These are phyloP conservation scores for Leptinotarsa haldemani DNA, from an alignment of 2,888 invertebrate species.

Conservation along the genomic window DNA sequence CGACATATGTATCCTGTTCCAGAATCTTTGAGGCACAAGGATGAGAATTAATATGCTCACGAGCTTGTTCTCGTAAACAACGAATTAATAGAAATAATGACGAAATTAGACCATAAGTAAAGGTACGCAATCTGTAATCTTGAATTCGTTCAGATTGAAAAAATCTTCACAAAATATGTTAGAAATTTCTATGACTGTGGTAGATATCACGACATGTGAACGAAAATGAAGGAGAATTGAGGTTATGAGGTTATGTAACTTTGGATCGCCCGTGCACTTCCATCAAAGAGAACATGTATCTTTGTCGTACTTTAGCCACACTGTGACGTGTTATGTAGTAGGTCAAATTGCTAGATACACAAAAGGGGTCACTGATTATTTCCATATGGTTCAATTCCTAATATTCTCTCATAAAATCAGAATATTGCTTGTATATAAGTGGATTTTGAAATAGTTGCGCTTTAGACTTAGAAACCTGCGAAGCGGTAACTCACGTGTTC, in stretches of 20 bases:
- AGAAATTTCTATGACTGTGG: slow-evolving; percentile 33
- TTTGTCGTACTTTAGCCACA: slow-evolving; percentile 46
- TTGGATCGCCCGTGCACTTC: slow-evolving; percentile 35
- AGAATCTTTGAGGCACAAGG: background rate
- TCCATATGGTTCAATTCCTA: slow-evolving; percentile 31
- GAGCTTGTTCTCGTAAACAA: slow-evolving; percentile 22
- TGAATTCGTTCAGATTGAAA: slow-evolving; percentile 25
- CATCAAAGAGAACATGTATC: slow-evolving; percentile 47
- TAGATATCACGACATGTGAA: slow-evolving; percentile 23
- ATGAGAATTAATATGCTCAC: slow-evolving; percentile 2
- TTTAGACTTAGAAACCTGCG: background rate
- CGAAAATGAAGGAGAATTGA: slow-evolving; percentile 26
- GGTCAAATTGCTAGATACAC: background rate
- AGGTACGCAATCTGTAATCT: slow-evolving; percentile 25
- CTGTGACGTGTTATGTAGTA: slow-evolving; percentile 49
- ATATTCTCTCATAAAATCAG: slow-evolving; percentile 42
- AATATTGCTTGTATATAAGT: slow-evolving; percentile 8
- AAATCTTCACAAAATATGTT: slow-evolving; percentile 34
- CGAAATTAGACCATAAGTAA: background rate
- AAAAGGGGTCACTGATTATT: background rate
- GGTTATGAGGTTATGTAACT: slow-evolving; percentile 27
- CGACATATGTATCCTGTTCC: slow-evolving; percentile 21
- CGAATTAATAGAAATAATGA: slow-evolving; percentile 30
- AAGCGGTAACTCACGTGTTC: background rate
- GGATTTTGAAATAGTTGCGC: background rate